Percentiles rank a stretch among this genome's conserved stretches.
Conservation (phyloP, 2,113 vertebrate genomes). For the Chionodraco myersi region DNA sequence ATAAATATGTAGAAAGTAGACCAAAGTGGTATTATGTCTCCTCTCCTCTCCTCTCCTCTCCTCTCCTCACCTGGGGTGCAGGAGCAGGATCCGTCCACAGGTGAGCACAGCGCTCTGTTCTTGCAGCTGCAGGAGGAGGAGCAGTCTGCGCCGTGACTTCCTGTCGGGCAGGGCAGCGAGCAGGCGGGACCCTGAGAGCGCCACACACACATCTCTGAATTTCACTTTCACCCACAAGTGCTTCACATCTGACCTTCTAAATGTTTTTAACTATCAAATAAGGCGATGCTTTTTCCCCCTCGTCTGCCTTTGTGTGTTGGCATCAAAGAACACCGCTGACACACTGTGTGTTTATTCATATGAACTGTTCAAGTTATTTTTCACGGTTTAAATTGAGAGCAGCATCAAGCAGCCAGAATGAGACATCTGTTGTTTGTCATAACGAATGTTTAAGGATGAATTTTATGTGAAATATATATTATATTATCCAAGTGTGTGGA, state of each 20-base stretch:
- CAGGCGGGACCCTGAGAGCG: slow-evolving; percentile 86
- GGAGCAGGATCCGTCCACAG: slow-evolving; percentile 92
- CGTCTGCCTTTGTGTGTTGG: too few species aligned
- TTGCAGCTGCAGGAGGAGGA: slow-evolving; percentile 91
- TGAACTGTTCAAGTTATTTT: background rate
- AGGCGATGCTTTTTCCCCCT: too few species aligned
- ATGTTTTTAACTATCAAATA: too few species aligned
- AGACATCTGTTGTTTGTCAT: background rate
- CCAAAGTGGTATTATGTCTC: too few species aligned
- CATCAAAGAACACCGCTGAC: background rate
- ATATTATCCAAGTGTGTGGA: too few species aligned
- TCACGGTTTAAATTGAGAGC: background rate
- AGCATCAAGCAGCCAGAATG: background rate
- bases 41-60: background rate
- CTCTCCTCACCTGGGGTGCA: slow-evolving; percentile 91
- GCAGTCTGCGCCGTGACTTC: slow-evolving; percentile 90
- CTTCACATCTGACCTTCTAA: background rate
- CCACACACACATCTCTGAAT: background rate
- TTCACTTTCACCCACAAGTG: background rate
- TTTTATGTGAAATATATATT: background rate
- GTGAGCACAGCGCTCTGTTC: slow-evolving; percentile 90
- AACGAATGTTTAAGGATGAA: background rate
- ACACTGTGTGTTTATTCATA: background rate
- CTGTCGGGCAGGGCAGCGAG: slow-evolving; percentile 85
- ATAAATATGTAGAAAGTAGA: too few species aligned